phyloP scores from a whole-genome alignment of 2,888 invertebrate species.

The Julus scandinavius region DNA sequence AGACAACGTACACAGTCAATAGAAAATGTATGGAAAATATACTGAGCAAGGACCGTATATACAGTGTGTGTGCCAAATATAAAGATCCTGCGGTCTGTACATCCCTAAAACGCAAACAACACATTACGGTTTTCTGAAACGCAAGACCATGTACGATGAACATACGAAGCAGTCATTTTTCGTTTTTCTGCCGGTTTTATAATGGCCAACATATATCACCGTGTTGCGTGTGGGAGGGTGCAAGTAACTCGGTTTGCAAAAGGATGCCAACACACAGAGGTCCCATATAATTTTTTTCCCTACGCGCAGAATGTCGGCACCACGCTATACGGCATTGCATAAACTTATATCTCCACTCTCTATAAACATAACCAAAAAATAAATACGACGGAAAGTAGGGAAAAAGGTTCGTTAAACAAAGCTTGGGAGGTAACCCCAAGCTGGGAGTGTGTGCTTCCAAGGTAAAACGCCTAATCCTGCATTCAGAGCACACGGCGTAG shows the following conservation, averaged over 20 bases:
- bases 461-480: slow-evolving; percentile 53
- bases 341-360: slow-evolving; percentile 23
- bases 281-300: slow-evolving; percentile 34
- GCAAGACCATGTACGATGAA: background rate
- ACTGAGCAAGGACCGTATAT: background rate
- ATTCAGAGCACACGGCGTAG: slow-evolving; percentile 51
- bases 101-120: background rate
- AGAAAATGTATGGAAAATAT: too few species aligned
- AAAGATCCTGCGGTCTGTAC: background rate
- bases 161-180: background rate
- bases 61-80: background rate
- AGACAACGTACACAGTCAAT: too few species aligned
- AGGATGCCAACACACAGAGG: slow-evolving; percentile 37
- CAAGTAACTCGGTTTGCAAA: slow-evolving; percentile 41
- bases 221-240: slow-evolving; percentile 46
- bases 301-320: slow-evolving; percentile 37
- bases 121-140: background rate
- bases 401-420: slow-evolving; percentile 51
- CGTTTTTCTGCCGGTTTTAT: slow-evolving; percentile 19
- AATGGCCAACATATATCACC: slow-evolving; percentile 49
- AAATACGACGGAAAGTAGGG: slow-evolving; percentile 44
- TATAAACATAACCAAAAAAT: slow-evolving; percentile 44
- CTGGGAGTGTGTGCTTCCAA: slow-evolving; percentile 49
- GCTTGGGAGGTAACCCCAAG: slow-evolving; percentile 49
- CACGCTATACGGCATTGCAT: slow-evolving; percentile 1